A percentile compares a stretch with the other conserved stretches of the same genome.
phyloP scores from a whole-genome alignment of 2,888 invertebrate genomes.

The Sphinx pinastri region DNA sequence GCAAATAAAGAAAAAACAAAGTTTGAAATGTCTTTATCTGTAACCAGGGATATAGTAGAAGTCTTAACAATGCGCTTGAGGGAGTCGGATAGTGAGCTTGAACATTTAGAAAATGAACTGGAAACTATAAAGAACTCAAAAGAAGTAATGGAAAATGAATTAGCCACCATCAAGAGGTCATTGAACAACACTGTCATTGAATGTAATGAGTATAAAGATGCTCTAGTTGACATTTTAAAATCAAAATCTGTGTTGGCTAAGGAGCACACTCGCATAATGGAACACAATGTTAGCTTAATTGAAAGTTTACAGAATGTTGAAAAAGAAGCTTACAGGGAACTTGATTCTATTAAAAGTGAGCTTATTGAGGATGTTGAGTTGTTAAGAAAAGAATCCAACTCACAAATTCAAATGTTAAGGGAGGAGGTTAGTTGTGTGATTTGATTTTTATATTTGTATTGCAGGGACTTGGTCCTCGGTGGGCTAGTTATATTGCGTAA shows the following conservation, averaged over 20 bases:
- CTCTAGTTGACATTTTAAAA: slow-evolving; percentile 74
- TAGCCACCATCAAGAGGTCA: slow-evolving; percentile 62
- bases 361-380: slow-evolving; percentile 77
- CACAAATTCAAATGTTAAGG: slow-evolving; percentile 70
- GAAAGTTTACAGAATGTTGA: slow-evolving; percentile 79
- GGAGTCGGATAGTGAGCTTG: slow-evolving; percentile 85
- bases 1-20: slow-evolving; percentile 79
- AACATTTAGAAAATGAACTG: slow-evolving; percentile 77
- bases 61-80: slow-evolving; percentile 83
- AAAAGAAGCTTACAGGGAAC: slow-evolving; percentile 75
- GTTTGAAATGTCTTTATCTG: slow-evolving; percentile 84
- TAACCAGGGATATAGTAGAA: slow-evolving; percentile 84
- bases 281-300: slow-evolving; percentile 75
- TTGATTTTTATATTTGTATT: background rate
- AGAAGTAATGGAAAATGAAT: slow-evolving; percentile 66
- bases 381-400: slow-evolving; percentile 71
- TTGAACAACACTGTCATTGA: slow-evolving; percentile 67
- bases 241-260: slow-evolving; percentile 76
- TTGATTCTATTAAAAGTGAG: slow-evolving; percentile 74
- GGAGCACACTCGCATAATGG: slow-evolving; percentile 78
- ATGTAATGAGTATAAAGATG: slow-evolving; percentile 78
- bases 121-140: slow-evolving; percentile 61
- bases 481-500: too few relatives aligned
- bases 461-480: too few relatives aligned
- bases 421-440: slow-evolving; percentile 62